phyloP scores from a whole-genome alignment of 2,888 invertebrate genomes.

The Microplitis deprimator region DNA sequence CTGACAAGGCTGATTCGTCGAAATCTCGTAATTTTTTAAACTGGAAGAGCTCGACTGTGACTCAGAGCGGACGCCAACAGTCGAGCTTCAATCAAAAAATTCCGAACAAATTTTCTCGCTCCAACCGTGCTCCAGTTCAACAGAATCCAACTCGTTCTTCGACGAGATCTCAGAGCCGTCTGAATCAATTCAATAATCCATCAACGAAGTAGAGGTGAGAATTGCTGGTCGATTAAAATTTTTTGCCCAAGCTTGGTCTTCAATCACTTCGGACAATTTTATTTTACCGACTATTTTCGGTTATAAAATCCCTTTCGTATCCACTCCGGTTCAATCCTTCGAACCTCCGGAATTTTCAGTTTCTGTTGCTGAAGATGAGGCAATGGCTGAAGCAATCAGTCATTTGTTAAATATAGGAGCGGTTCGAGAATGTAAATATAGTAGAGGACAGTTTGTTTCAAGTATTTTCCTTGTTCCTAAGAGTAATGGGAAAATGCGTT shows the following conservation, averaged over 20 bases:
- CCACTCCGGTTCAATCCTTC: no score
- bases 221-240: no score
- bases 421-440: slow-evolving; percentile 21
- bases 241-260: no score
- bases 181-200: neutral
- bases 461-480: slow-evolving; percentile 42
- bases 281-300: no score
- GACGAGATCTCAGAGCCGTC: neutral
- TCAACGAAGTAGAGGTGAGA: neutral
- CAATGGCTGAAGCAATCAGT: no score
- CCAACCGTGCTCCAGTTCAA: neutral
- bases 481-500: slow-evolving; percentile 36
- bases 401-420: slow-evolving; percentile 16
- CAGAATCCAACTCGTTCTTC: neutral
- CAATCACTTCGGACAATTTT: no score
- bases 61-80: neutral
- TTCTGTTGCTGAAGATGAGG: no score
- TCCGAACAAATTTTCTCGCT: neutral
- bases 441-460: slow-evolving; percentile 35
- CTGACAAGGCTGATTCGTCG: neutral
- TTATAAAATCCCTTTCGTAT: no score
- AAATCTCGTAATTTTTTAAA: neutral
- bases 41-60: neutral
- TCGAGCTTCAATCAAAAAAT: neutral
- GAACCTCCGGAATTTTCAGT: neutral